Conservation (phyloP, 2,113 vertebrate genomes). For the Mesoclemmys tuberculata region DNA sequence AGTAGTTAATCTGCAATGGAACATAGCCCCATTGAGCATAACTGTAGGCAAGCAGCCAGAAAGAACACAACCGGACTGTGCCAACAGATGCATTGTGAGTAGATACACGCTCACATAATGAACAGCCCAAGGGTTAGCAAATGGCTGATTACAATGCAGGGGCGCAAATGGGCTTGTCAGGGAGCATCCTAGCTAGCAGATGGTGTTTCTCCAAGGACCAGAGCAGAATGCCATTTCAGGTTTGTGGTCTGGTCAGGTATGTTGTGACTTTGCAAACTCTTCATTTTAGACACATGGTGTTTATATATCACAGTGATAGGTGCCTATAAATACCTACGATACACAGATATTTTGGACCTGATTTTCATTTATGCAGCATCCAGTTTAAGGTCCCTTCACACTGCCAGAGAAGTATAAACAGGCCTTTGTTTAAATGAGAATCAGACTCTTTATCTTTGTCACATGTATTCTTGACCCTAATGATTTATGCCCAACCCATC, state of each 20-base stretch:
- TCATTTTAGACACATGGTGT: not conserved
- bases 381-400: not conserved
- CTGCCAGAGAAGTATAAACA: not conserved
- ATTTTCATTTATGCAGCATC: not conserved
- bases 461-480: not conserved
- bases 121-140: not conserved
- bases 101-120: not conserved
- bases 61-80: not conserved
- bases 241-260: not conserved
- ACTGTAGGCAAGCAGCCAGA: not conserved
- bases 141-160: rapidly evolving
- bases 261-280: not conserved
- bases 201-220: not conserved
- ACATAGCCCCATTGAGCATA: not conserved
- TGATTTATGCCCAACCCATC: not conserved
- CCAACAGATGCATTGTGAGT: not conserved
- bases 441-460: not conserved
- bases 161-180: not conserved
- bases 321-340: not conserved
- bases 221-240: not conserved
- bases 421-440: not conserved
- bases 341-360: not conserved
- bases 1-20: not conserved
- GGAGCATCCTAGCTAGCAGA: not conserved
- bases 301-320: not conserved